Conservation (phyloP, 2,113 vertebrate species). For the Tetraodon nigroviridis region DNA sequence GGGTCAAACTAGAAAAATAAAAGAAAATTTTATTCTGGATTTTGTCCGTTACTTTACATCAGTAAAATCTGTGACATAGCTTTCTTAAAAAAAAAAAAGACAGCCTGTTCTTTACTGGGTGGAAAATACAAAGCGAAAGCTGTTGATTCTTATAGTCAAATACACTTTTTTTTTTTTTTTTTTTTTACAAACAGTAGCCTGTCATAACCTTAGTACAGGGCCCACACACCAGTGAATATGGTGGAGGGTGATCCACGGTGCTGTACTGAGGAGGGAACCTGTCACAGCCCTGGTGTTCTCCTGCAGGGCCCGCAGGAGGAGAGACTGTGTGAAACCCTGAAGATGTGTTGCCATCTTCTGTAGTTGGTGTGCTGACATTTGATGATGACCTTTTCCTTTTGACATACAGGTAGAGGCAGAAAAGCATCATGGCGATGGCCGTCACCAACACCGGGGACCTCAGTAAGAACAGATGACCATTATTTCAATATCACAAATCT, state of each 20-base stretch:
- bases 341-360: background rate
- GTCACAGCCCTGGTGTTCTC: constrained; percentile 2
- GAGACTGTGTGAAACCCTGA: background rate
- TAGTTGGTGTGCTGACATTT: background rate
- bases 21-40: too few relatives aligned
- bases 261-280: constrained; percentile 49
- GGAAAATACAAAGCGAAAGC: too few relatives aligned
- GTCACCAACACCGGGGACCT: constrained; percentile 48
- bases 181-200: background rate
- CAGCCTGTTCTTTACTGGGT: too few relatives aligned
- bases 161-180: background rate
- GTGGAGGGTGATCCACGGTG: constrained; percentile 48
- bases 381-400: constrained; percentile 40
- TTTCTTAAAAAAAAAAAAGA: too few relatives aligned
- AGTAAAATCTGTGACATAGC: too few relatives aligned
- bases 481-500: too few relatives aligned
- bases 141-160: background rate
- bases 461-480: constrained; percentile 1
- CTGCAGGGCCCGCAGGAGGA: constrained; percentile 1
- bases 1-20: constrained; percentile 52
- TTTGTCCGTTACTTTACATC: too few relatives aligned
- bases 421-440: constrained; percentile 36
- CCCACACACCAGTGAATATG: constrained; percentile 54
- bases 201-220: background rate
- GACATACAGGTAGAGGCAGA: constrained; percentile 47